Conservation (phyloP, 2,888 invertebrate genomes). For the Lasioglossum pauxillum region DNA sequence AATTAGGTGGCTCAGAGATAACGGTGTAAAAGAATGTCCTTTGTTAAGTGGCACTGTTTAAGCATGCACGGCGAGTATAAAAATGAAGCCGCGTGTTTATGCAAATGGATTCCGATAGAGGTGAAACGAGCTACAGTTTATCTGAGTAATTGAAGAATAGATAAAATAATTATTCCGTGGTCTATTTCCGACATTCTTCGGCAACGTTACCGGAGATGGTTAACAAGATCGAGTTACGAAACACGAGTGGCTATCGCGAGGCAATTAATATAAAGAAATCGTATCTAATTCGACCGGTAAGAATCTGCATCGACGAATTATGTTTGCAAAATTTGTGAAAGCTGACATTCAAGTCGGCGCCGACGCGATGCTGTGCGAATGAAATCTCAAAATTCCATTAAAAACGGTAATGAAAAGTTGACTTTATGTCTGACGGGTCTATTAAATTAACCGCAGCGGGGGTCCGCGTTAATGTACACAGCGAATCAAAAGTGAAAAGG, state of each 20-base stretch:
- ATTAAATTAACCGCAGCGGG: not conserved
- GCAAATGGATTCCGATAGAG: conserved; percentile 3
- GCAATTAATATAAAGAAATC: not conserved
- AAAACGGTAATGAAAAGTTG: not conserved
- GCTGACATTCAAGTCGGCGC: not conserved
- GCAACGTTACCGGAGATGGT: not conserved
- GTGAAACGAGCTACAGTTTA: not conserved
- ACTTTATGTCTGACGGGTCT: not conserved
- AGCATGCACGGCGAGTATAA: not conserved
- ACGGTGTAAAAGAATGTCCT: not conserved
- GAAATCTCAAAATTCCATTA: not conserved
- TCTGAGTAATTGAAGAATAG: not conserved
- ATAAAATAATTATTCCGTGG: not conserved
- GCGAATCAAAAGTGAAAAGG: not conserved
- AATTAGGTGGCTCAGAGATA: not conserved
- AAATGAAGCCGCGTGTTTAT: not conserved
- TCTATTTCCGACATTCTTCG: not conserved
- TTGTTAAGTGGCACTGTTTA: not conserved
- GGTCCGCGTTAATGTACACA: not conserved
- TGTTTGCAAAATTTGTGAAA: not conserved
- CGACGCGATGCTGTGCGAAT: not conserved
- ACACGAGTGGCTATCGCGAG: too few relatives aligned
- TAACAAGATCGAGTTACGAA: not conserved
- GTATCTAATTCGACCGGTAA: not conserved
- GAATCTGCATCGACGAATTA: not conserved